Conservation (phyloP, 2,888 invertebrate genomes). For the Oscheius sp. region DNA sequence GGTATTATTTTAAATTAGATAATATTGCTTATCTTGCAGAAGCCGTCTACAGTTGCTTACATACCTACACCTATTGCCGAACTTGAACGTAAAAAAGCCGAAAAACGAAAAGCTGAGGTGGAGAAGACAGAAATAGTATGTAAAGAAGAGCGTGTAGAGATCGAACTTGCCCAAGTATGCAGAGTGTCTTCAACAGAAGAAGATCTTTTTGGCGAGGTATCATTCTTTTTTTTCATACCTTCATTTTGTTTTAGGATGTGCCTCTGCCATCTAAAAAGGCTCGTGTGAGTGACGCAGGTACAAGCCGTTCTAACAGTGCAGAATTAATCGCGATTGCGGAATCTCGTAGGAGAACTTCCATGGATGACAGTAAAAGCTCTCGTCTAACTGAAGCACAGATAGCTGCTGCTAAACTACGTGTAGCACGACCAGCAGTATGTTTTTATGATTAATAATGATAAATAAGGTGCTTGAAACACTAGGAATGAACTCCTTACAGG, state of each 20-base stretch:
- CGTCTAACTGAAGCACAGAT: slow-evolving; percentile 25
- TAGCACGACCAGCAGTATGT: slow-evolving; percentile 32
- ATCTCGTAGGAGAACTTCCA: no score
- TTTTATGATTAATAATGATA: no score
- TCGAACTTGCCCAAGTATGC: not conserved
- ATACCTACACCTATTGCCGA: slow-evolving; percentile 34
- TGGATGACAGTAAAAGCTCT: no score
- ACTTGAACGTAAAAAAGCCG: slow-evolving; percentile 27
- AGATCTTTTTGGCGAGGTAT: slow-evolving; percentile 28
- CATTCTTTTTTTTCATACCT: no score
- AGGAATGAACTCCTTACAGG: not conserved
- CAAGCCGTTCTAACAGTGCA: not conserved
- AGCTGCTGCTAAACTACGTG: slow-evolving; percentile 25
- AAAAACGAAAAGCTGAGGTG: slow-evolving; percentile 16
- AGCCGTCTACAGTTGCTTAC: slow-evolving; percentile 7
- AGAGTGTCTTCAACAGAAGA: slow-evolving; percentile 10
- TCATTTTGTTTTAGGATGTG: no score
- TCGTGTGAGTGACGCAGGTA: not conserved
- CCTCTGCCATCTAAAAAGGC: not conserved
- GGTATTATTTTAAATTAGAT: not conserved
- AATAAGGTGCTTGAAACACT: not conserved
- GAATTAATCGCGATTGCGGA: no score
- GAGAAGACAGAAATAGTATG: slow-evolving; percentile 2
- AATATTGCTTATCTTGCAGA: not conserved
- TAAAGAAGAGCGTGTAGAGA: not conserved